Evolutionary conservation across 2,113 vertebrate genomes (phyloP), one percentile per base, ranked within the genome.

Genomic region (Anser brachyrhynchus): DNA sequence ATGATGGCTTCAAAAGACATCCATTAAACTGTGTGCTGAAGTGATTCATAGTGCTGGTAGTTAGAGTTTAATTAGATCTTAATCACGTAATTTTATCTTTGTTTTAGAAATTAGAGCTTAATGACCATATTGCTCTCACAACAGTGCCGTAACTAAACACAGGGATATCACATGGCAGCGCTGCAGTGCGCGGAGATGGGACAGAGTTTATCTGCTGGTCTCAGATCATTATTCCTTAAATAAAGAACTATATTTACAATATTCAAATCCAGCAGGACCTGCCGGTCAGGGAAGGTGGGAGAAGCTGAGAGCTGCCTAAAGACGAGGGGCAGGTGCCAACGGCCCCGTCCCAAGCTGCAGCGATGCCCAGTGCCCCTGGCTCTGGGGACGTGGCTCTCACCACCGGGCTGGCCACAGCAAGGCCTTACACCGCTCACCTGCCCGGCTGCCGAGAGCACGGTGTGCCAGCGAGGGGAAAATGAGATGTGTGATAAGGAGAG

Each of bases 81-180:
- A 95, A 96, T 86, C 81, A 93, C 4, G 3, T 92, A 84, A 94
- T 92, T 95, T 95, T 81, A 83, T 89, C 92, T 87, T 87, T 96
- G 91, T 92, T 94, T 95, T 89, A 87, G 89, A 82, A 91, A 93
- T 85, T 81, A 83, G 58, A 72, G 67, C 61, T 70, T 93, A 95
- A 93, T 76, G 93, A 72, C 70, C 23, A 80, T 28, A 49, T 58
- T 80, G 96, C 75, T 85, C 92, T 95, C 91, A 37, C 55, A 91
- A 43, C 88, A 67, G 90, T 1, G 10, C 87, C 6, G 35, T 80
- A 90, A 77, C 96, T 89, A 12, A 95, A 52, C 4, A 7, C 39
- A 37, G 86, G 5, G 16, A 3, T 43, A 82, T 6, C 83, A 39
- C 90, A 64, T 0, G 16, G 91, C 87, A 90, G 84, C 65, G 6